These are phyloP conservation scores for Acanthis flammea DNA, from an alignment of 2,797 vertebrate species.

Conservation along the genomic window DNA sequence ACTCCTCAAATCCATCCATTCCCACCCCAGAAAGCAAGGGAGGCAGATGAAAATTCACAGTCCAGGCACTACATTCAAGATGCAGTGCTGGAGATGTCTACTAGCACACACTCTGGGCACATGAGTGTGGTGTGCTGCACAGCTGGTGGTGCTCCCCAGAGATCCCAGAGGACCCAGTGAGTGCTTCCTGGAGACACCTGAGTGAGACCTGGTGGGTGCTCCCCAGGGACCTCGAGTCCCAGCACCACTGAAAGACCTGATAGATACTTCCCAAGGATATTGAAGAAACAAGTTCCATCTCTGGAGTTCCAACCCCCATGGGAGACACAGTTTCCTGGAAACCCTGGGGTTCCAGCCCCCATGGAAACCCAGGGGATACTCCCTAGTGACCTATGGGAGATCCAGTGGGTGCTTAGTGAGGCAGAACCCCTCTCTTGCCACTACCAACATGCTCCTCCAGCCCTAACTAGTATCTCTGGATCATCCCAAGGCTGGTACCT, in stretches of 20 bases:
- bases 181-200: neutral
- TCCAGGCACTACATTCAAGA: neutral
- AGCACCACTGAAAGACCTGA: neutral
- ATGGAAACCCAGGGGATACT: neutral
- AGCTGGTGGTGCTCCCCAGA: neutral
- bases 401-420: neutral
- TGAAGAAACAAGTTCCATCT: neutral
- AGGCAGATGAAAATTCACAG: neutral
- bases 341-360: neutral
- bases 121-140: neutral
- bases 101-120: neutral
- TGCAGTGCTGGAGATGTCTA: neutral
- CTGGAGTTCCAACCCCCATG: neutral
- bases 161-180: neutral
- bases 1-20: neutral
- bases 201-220: neutral
- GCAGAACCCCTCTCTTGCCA: neutral
- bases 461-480: neutral
- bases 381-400: neutral
- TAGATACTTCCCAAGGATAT: neutral
- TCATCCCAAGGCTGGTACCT: neutral
- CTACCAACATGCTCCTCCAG: neutral
- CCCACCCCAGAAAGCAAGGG: rapidly evolving
- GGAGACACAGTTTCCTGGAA: too few species aligned
- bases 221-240: neutral